Evolutionary conservation across 2,797 vertebrate species (phyloP), one percentile per base, ranked within the genome.

Genomic region (Ctenochaetus hawaiiensis): DNA sequence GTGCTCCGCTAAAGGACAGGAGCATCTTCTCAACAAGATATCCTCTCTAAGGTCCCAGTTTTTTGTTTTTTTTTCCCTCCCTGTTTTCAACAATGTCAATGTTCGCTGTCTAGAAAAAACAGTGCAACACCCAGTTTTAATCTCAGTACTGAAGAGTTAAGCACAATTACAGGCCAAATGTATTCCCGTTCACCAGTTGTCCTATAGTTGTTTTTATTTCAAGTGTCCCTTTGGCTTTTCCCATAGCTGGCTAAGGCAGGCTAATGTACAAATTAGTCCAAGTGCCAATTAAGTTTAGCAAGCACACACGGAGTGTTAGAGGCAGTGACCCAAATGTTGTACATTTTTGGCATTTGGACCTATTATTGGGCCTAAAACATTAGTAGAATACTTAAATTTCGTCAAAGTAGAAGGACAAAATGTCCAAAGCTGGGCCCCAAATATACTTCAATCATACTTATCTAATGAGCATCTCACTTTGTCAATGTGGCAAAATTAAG

Each of bases 241-340:
- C 44, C 23, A 68, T 73, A 18, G n/a, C 34, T 68, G 65, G 37
- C 68, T 60, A 43, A 64, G 77, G 17, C 30, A 45, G 47, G 9
- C n/a, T 23, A 11, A 63, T 48, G 37, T 51, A 68, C 62, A 82
- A 76, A 82, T 86, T 57, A 73, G 23, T 49, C 65, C 80, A 82
- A 81, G 70, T 67, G 72, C 34, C 65, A 45, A 45, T 34, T 57
- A 74, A 79, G 67, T 66, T 57, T 9, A 52, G 37, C 8, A 3
- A 11, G 34, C n/a, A 56, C 63, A 58, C 43, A 83, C 16, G 2
- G 6, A 5, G 18, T 67, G 2, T 45, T 10, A 52, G 47, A 81
- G 16, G 39, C 7, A 30, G 49, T 16, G 30, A 70, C 26, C 61
- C 12, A 8, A 53, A 45, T 43, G 64, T 58, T 11, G 66, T 23